These are phyloP conservation scores for Mus musculus DNA, from an alignment of 2,113 vertebrate genomes.

Conservation along the genomic window GRCm39 chr6:100225501-100226000, in stretches of 20 bases:
- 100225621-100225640: neutral
- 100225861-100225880: neutral
- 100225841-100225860: neutral
- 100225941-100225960: neutral
- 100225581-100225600: neutral
- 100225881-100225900: neutral
- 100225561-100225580: neutral
- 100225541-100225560: neutral
- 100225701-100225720: neutral
- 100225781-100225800: neutral
- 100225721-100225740: neutral
- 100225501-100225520: too few relatives aligned
- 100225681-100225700: neutral
- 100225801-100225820: neutral
- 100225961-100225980: neutral
- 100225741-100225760: neutral
- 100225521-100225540: neutral
- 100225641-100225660: neutral
- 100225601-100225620: neutral
- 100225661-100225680: neutral
- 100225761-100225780: neutral
- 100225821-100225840: neutral
- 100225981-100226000: neutral
- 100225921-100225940: neutral
- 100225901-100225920: neutral